Evolutionary conservation across 1,140 invertebrate species (phyloP).

Genomic region (Chymomyza costata): DNA sequence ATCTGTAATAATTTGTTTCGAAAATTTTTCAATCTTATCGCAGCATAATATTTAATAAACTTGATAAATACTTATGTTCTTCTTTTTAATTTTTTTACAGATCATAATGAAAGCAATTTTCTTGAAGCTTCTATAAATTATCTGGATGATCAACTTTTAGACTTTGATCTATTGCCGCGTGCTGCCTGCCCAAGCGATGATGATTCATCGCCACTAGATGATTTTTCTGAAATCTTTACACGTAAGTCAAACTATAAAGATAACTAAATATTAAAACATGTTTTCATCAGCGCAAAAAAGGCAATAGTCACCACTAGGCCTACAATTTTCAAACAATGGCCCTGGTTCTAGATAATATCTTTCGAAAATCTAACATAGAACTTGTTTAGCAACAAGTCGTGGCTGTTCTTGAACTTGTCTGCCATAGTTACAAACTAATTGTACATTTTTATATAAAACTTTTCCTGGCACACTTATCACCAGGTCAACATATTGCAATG

Average conservation of each 20-base stretch:
- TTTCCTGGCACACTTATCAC: constrained; percentile 40
- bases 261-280: too few species aligned
- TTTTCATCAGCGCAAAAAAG: too few species aligned
- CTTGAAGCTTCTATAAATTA: constrained; percentile 46
- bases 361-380: background rate
- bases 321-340: too few species aligned
- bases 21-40: constrained; percentile 27
- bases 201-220: constrained; percentile 54
- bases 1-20: constrained; percentile 3
- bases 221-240: constrained; percentile 65
- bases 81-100: constrained; percentile 14
- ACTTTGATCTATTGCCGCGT: constrained; percentile 49
- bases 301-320: too few species aligned
- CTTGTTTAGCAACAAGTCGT: background rate
- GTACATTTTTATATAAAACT: background rate
- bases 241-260: constrained; percentile 30
- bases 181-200: constrained; percentile 45
- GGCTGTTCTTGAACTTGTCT: constrained; percentile 27
- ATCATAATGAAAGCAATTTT: constrained; percentile 43
- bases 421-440: background rate
- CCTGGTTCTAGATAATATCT: background rate
- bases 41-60: background rate
- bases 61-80: constrained; percentile 17
- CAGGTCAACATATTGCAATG: constrained; percentile 15
- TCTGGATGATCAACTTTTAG: constrained; percentile 50